Base-by-base conservation (phyloP, 2,113 vertebrate genomes). In the Cyphomyrus discorhynchus region DNA sequence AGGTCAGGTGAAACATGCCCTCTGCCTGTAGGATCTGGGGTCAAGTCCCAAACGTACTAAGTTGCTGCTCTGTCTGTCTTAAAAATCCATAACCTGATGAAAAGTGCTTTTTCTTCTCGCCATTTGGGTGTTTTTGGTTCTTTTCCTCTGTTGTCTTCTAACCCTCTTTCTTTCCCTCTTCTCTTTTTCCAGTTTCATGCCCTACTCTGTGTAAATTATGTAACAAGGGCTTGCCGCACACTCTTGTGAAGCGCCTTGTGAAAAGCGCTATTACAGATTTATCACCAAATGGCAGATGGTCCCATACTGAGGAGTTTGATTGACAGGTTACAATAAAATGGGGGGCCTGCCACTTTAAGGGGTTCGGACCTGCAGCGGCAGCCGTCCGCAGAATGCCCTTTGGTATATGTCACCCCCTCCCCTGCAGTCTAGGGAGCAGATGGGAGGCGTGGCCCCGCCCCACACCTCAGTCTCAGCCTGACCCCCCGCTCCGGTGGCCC, bases 381-480 rank as follows among this genome's bases (percentile, higher is more conserved):
- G 46, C 47, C 19, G 17, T 21, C 80, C 42, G 82, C 39, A 45
- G 45, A 47, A 84, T 4, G 42, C 82, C 45, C 45, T 46, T n/a
- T 11, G 82, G 74, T 80, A 80, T 80, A 42, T 45, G 82, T 47
- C 42, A 84, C 42, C 19, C 42, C 42, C 45, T 46, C 21, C 21
- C 1, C 7, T 8, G 9, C 21, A 39, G 31, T 39, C 50, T n/a
- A 17, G 85, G 19, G 85, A 87, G 85, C 85, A 87, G 85, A 87
- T 87, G 85, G 85, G 85, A 87, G n/a, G 85, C 27, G n/a, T 19
- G 49, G 84, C 84, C 84, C 49, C 49, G n/a, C 84, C 84, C 49
- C 24, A 10, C 24, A 47, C 10, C 47, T 47, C 62, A 70, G 19
- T 86, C 45, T 86, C 46, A 52, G 84, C 7, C 27, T 87, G 85